Evolutionary conservation across 2,797 vertebrate genomes (phyloP).

Genomic region (Leptoclinus maculatus): DNA sequence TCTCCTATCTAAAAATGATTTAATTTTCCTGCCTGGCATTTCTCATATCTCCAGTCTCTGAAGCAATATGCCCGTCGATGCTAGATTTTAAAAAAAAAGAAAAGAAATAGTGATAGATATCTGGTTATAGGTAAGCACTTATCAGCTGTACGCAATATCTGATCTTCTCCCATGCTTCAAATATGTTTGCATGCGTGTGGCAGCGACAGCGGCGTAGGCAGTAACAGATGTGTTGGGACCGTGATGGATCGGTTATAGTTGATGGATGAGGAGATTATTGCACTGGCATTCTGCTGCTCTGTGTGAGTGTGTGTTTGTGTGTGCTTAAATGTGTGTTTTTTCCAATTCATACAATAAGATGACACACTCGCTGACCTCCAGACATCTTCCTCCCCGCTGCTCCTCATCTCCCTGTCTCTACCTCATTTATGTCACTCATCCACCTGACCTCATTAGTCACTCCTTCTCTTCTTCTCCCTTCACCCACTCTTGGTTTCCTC

Average conservation of each 20-base stretch:
- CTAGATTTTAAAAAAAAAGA: conserved; percentile 43
- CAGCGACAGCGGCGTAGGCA: conserved; percentile 34
- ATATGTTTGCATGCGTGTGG: conserved; percentile 39
- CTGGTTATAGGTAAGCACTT: conserved; percentile 50
- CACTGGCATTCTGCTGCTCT: conserved; percentile 47
- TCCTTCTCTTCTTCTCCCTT: background rate
- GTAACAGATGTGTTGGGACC: conserved; percentile 37
- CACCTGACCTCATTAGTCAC: conserved; percentile 42
- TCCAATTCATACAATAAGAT: conserved; percentile 46
- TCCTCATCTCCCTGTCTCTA: conserved; percentile 8
- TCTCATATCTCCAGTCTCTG: conserved; percentile 56
- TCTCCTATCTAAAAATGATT: conserved; percentile 58
- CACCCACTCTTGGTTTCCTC: conserved; percentile 9
- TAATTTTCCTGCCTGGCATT: conserved; percentile 41
- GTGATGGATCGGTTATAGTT: conserved; percentile 65
- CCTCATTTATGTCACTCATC: conserved; percentile 22
- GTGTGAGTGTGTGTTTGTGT: conserved; percentile 10
- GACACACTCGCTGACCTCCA: conserved; percentile 55
- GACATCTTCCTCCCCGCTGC: conserved; percentile 11
- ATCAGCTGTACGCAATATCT: conserved; percentile 40
- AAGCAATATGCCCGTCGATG: conserved; percentile 51
- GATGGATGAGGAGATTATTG: conserved; percentile 76
- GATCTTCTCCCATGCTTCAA: conserved; percentile 51
- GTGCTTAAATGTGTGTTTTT: conserved; percentile 23
- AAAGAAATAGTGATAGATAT: conserved; percentile 50